Percentiles rank a stretch among this genome's conserved stretches.
Evolutionary conservation across 2,113 vertebrate species (phyloP).

Genomic region (Enhydra lutris): DNA sequence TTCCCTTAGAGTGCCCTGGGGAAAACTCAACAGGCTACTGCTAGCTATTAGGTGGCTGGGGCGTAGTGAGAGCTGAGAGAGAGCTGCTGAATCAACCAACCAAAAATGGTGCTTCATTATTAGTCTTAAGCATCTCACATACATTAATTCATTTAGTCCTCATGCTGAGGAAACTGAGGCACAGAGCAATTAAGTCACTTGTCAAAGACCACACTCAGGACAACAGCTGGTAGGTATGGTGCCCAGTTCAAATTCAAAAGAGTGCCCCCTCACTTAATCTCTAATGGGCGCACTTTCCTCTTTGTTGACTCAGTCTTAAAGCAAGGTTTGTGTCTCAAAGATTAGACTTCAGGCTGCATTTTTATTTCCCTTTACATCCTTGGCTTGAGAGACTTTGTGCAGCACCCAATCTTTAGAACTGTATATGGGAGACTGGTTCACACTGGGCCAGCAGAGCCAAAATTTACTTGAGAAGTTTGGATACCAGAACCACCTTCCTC

Average conservation of each 20-base stretch:
- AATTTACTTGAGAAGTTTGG: not conserved
- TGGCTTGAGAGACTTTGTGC: not conserved
- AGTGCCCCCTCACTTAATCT: not conserved
- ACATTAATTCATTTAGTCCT: not conserved
- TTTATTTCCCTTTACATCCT: too few relatives aligned
- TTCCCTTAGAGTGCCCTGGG: too few relatives aligned
- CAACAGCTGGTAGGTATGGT: not conserved
- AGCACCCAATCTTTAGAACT: not conserved
- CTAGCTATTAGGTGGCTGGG: fast-evolving
- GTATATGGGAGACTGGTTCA: not conserved
- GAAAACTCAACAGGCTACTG: not conserved
- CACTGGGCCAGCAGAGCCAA: not conserved
- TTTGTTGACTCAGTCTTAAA: not conserved
- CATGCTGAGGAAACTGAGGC: not conserved
- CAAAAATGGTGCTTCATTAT: not conserved
- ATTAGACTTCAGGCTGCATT: not conserved
- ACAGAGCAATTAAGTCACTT: not conserved
- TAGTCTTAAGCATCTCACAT: not conserved
- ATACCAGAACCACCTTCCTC: not conserved
- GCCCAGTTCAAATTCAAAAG: not conserved
- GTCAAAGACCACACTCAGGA: not conserved
- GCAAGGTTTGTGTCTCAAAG: not conserved
- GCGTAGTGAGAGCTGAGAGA: not conserved
- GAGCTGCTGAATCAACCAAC: not conserved
- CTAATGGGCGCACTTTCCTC: not conserved